Evolutionary conservation across 2,113 vertebrate species (phyloP), one percentile per base, ranked within the genome.

Genomic region (Elgaria multicarinata): DNA sequence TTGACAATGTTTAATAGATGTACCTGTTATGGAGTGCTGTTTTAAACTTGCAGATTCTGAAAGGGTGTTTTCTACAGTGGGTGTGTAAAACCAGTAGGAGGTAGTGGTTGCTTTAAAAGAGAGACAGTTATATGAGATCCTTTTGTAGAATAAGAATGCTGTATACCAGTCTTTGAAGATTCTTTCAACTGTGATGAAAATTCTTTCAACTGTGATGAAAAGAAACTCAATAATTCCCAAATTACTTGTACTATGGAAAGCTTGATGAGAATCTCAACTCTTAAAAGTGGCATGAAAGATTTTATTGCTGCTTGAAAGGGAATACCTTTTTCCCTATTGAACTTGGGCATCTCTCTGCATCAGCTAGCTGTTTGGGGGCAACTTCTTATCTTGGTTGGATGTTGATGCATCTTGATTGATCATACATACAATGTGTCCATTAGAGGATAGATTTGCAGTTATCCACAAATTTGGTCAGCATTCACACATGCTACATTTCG

Each of bases 131-230:
- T 10, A 20, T 84, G 58, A 62, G 55, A 85, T 85, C 24, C 64
- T 77, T 39, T 82, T 66, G 50, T 72, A 81, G 58, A 85, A 77
- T 89, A 83, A 53, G 55, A 74, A 76, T 76, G 22, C 44, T 76
- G 31, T 8, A 66, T 66, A 53, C 36, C 26, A 89, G 72, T n/a
- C n/a, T 78, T 44, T 85, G 82, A 85, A 84, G 50, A 85, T 89
- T 89, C 82, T 89, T 84, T 85, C 72, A 89, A 46, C 85, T 89
- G 83, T 89, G 82, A 85, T 89, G 88, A 75, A 55, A 71, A 62
- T 89, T 89, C 82, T 89, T 84, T 85, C 72, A 89, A 46, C 85
- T 89, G 83, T 89, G 88, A 89, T 89, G 88, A 75, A 62, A 83
- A 42, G 66, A 78, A 36, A 39, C 46, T 89, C 42, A 46, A 36